phyloP scores from a whole-genome alignment of 2,797 vertebrate species.

The Chaetophractus vellerosus region DNA sequence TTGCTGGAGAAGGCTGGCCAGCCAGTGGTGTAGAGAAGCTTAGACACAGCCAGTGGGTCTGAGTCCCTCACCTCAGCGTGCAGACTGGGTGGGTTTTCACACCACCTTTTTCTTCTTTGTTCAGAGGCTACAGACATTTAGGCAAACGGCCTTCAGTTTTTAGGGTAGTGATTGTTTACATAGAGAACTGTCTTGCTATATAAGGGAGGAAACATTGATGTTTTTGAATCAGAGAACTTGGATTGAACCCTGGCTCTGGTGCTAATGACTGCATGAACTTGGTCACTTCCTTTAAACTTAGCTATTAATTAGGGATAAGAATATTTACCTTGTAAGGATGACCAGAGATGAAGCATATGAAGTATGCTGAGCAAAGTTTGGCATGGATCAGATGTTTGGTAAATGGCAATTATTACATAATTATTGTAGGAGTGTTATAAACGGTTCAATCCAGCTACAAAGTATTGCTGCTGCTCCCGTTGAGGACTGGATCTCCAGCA shows the following conservation, averaged over 20 bases:
- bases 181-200: background rate
- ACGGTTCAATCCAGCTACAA: background rate
- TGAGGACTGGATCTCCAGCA: background rate
- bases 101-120: background rate
- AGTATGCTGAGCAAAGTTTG: background rate
- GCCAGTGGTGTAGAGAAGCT: background rate
- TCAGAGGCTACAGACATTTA: background rate
- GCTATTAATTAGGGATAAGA: background rate
- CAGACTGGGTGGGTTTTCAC: background rate
- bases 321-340: background rate
- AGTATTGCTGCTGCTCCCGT: background rate
- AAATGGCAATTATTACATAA: background rate
- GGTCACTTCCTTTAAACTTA: background rate
- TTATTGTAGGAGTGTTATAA: background rate
- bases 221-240: background rate
- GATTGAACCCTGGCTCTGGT: background rate
- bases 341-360: background rate
- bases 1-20: background rate
- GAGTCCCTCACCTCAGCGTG: background rate
- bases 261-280: background rate
- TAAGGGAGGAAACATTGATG: background rate
- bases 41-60: background rate
- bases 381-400: background rate
- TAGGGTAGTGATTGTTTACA: background rate
- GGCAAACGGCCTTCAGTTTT: background rate